phyloP scores from a whole-genome alignment of 2,888 invertebrate species.

The Myathropa florea region DNA sequence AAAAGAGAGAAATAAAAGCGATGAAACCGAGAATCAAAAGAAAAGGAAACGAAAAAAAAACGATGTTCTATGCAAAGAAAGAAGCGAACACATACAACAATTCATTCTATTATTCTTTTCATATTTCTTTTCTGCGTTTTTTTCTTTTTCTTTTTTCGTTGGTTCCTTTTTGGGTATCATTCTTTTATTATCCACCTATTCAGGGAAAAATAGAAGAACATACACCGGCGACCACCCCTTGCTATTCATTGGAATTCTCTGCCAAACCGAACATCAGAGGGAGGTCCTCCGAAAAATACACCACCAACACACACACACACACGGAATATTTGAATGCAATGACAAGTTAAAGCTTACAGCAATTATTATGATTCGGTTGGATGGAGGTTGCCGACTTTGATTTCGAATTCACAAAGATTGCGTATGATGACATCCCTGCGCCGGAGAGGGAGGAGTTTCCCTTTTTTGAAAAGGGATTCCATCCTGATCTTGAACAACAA shows the following conservation, averaged over 20 bases:
- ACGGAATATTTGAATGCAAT: neutral
- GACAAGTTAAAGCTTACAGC: neutral
- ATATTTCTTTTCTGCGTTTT: neutral
- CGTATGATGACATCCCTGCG: neutral
- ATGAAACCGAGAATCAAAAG: neutral
- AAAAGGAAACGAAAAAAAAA: neutral
- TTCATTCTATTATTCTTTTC: slow-evolving; percentile 8
- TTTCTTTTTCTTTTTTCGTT: neutral
- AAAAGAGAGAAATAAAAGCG: neutral
- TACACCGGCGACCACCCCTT: neutral
- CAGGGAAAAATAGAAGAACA: neutral
- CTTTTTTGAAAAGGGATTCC: neutral
- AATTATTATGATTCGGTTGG: neutral
- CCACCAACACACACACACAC: neutral
- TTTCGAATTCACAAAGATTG: neutral
- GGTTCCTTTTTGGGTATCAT: slow-evolving; percentile 14
- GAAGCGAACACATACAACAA: neutral
- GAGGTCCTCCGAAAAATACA: neutral
- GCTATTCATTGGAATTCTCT: neutral
- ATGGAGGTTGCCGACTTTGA: neutral
- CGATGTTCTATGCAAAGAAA: neutral
- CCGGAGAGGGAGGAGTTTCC: neutral
- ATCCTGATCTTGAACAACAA: too few relatives aligned
- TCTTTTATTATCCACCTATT: slow-evolving; percentile 32
- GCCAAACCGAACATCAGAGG: neutral